Evolutionary conservation across 2,888 invertebrate genomes (phyloP), one percentile per base, ranked within the genome.

Genomic region (Idaea dimidiata): DNA sequence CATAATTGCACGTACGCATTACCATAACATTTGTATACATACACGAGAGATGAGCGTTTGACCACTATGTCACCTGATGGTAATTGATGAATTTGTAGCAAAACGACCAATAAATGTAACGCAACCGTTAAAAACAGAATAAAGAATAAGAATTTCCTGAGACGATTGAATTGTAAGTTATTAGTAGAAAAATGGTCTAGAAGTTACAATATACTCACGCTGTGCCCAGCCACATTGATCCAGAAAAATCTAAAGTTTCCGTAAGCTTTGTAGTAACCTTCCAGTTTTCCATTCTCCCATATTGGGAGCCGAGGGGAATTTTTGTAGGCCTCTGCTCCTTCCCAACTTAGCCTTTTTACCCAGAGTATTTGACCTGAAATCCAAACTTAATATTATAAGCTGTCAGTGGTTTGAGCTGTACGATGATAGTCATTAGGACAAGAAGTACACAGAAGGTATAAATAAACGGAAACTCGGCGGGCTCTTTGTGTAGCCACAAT

Each of bases 201-300:
- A 43, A 10, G 43, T 43, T 14, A 43, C 43, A 43, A 0, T 14
- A n/a, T 33, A 80, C 93, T 86, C 88, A 96, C 96, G 94, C 96
- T 96, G 77, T 97, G 97, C 31, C 97, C 97, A 63, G 97, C 95
- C 70, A 95, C 91, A 66, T 96, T 93, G 65, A 97, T 94, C 95
- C 96, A 97, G 82, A 95, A 97, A 82, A 97, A 95, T 59, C 94
- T 87, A 59, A 97, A 94, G 70, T 95, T 95, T 61, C 94, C 94
- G 64, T 93, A 93, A 1, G 93, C 87, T 79, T 97, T 96, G 67
- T 94, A 92, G 77, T 95, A 97, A 16, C 96, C 97, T 80, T 96
- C 96, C 54, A 96, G 89, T 53, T 92, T 83, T 59, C 93, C 87
- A 67, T 95, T 80, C 16, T 94, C 94, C 80, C 93, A 91, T 17